Evolutionary conservation across 2,113 vertebrate genomes (phyloP).

Genomic region (Oncorhynchus kisutch): DNA sequence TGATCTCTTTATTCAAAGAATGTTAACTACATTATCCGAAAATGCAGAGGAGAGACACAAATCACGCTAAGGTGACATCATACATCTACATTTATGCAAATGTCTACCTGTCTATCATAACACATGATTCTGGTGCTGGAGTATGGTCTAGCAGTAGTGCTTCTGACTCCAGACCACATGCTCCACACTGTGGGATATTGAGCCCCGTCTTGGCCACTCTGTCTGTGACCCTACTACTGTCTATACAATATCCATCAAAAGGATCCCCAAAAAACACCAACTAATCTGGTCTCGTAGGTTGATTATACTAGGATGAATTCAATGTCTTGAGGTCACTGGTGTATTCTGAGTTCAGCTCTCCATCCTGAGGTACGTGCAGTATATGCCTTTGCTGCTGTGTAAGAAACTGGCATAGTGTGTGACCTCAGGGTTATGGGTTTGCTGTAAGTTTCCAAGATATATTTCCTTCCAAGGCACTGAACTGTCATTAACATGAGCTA

Average conservation of each 20-base stretch:
- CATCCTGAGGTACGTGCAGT: neutral
- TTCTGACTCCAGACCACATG: too few relatives aligned
- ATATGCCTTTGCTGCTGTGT: neutral
- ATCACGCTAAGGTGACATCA: neutral
- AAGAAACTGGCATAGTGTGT: neutral
- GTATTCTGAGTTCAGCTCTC: neutral
- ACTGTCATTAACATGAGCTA: constrained; percentile 20
- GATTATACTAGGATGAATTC: too few relatives aligned
- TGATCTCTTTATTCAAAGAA: constrained; percentile 35
- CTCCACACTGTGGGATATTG: too few relatives aligned
- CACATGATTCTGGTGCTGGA: too few relatives aligned
- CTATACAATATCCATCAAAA: too few relatives aligned
- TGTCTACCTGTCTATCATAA: too few relatives aligned
- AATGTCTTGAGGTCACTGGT: neutral
- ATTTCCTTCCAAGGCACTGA: constrained; percentile 12
- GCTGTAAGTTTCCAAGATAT: constrained; percentile 7
- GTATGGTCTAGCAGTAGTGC: too few relatives aligned
- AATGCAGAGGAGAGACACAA: neutral
- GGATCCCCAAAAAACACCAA: too few relatives aligned
- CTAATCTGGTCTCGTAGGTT: too few relatives aligned
- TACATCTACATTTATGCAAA: too few relatives aligned
- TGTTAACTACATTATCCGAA: constrained; percentile 15
- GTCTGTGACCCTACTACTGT: too few relatives aligned
- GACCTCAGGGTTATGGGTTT: constrained; percentile 4
- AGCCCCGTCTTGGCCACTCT: too few relatives aligned